Evolutionary conservation across 2,113 vertebrate genomes (phyloP).

Genomic region (Pedionomus torquatus): DNA sequence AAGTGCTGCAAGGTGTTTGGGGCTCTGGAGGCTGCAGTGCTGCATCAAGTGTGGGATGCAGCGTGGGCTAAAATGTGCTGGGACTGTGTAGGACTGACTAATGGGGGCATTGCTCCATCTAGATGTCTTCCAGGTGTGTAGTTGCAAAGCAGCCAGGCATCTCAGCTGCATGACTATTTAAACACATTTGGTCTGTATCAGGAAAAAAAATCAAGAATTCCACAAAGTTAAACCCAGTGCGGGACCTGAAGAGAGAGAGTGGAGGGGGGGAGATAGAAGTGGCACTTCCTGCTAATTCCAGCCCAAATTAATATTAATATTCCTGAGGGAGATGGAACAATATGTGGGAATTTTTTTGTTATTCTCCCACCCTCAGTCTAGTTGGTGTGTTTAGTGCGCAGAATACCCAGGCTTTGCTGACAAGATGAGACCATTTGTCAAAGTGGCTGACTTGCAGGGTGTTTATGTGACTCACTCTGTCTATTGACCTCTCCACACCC

Average conservation of each 20-base stretch:
- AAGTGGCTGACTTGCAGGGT: not conserved
- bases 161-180: not conserved
- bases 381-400: not conserved
- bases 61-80: not conserved
- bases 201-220: not conserved
- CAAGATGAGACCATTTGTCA: not conserved
- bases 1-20: not conserved
- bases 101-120: not conserved
- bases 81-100: not conserved
- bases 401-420: not conserved
- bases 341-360: not conserved
- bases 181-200: not conserved
- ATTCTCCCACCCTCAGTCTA: not conserved
- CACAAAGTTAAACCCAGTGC: not conserved
- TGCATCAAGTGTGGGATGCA: not conserved
- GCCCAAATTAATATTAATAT: not conserved
- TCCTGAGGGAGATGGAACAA: not conserved
- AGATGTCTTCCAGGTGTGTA: not conserved
- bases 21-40: not conserved
- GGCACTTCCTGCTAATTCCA: not conserved
- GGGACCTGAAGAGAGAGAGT: not conserved
- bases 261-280: not conserved
- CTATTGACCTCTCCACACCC: not conserved
- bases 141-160: not conserved
- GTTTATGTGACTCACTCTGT: not conserved